A percentile compares a stretch with the other conserved stretches of the same genome.
Conservation (phyloP, 1,140 invertebrate genomes). For the Drosophila cardini region DNA sequence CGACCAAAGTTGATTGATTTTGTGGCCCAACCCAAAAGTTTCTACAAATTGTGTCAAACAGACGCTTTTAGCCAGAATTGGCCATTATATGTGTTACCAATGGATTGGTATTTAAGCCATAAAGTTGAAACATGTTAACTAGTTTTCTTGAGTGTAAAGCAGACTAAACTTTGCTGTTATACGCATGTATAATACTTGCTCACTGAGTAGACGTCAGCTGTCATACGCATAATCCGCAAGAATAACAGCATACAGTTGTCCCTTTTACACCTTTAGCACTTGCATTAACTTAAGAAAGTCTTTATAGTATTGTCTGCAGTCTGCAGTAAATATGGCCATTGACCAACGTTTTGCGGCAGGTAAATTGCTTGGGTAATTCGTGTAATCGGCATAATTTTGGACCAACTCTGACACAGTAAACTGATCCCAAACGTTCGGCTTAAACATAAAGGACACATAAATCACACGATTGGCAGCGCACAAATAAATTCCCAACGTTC, state of each 20-base stretch:
- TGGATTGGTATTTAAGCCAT: neutral
- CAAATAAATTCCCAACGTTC: constrained; percentile 20
- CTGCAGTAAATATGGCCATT: neutral
- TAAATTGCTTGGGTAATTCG: constrained; percentile 2
- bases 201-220: neutral
- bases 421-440: neutral
- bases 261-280: neutral
- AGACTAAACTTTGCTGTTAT: neutral
- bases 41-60: constrained; percentile 3
- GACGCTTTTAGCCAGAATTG: neutral
- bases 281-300: neutral
- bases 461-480: constrained; percentile 51
- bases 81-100: neutral
- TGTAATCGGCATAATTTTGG: constrained; percentile 6
- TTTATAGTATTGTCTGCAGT: neutral
- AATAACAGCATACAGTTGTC: neutral
- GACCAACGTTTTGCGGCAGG: neutral
- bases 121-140: neutral
- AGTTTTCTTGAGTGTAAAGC: too few relatives aligned
- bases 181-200: neutral
- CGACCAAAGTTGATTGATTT: constrained; percentile 27
- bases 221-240: neutral
- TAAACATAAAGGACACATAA: constrained; percentile 53
- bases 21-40: neutral
- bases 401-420: neutral